phyloP scores from a whole-genome alignment of 1,140 invertebrate genomes.

The Melitaea cinxia region DNA sequence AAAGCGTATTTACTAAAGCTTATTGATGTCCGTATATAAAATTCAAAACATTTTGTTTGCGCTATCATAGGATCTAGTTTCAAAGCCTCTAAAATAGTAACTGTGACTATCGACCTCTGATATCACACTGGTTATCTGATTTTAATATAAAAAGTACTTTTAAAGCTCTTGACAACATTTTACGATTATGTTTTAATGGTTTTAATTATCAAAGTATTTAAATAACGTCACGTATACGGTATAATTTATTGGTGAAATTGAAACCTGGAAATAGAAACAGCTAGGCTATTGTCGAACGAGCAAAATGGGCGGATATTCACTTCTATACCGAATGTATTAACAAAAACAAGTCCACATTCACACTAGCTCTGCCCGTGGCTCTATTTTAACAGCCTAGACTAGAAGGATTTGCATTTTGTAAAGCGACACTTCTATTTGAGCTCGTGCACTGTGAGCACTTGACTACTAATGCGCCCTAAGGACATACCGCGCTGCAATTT shows the following conservation, averaged over 20 bases:
- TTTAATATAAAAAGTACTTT: too few species aligned
- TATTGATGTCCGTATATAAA: too few species aligned
- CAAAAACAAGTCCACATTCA: constrained; percentile 30
- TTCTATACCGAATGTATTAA: constrained; percentile 14
- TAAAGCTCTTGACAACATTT: too few species aligned
- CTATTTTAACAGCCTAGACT: constrained; percentile 36
- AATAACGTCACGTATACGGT: neutral
- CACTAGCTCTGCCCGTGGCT: constrained; percentile 29
- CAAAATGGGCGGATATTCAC: constrained; percentile 9
- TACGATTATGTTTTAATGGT: too few species aligned
- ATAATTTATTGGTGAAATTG: neutral
- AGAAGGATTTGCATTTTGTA: constrained; percentile 50
- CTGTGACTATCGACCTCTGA: too few species aligned
- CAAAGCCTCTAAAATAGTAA: too few species aligned
- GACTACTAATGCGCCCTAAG: constrained; percentile 53
- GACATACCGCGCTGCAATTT: constrained; percentile 26
- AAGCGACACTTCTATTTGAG: constrained; percentile 52
- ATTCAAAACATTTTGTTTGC: too few species aligned
- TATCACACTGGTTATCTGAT: too few species aligned
- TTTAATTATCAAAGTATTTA: neutral
- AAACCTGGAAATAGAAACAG: neutral
- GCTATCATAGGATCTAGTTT: too few species aligned
- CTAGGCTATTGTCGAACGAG: neutral
- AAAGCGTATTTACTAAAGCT: too few species aligned
- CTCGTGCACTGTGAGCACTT: constrained; percentile 40